Conservation (phyloP, 2,797 vertebrate genomes). For the Lithobates sylvaticus region DNA sequence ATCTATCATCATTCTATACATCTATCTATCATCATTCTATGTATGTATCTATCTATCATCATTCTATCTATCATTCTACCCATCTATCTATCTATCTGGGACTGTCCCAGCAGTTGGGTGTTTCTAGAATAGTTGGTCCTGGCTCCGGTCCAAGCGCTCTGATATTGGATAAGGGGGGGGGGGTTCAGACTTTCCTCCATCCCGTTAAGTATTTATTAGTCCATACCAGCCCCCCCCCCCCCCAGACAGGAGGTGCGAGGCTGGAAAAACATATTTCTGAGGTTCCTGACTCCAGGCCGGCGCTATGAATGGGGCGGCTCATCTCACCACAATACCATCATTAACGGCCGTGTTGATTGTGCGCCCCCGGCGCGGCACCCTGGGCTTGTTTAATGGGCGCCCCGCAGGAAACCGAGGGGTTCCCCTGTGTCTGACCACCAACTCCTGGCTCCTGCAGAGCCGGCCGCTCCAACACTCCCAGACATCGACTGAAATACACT, state of each 20-base stretch:
- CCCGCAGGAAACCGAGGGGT: slow-evolving; percentile 43
- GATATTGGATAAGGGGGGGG: no score
- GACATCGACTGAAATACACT: background rate
- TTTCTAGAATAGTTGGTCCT: no score
- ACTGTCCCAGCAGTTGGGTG: no score
- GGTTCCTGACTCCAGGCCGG: background rate
- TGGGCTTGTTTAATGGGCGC: background rate
- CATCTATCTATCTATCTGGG: no score
- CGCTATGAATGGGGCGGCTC: no score
- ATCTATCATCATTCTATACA: no score
- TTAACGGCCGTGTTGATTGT: background rate
- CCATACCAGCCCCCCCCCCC: no score
- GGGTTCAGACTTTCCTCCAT: no score
- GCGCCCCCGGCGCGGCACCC: background rate
- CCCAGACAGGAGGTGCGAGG: background rate
- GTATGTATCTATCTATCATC: no score
- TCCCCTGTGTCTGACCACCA: slow-evolving; percentile 47
- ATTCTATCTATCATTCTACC: no score
- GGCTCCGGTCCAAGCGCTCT: no score
- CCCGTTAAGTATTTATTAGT: background rate
- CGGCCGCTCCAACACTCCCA: background rate
- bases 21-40: no score
- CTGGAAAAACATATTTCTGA: background rate
- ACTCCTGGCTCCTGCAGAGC: slow-evolving; percentile 6
- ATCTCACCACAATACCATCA: background rate